Conservation (phyloP, 2,888 invertebrate genomes). For the Eupithecia vulgata region DNA sequence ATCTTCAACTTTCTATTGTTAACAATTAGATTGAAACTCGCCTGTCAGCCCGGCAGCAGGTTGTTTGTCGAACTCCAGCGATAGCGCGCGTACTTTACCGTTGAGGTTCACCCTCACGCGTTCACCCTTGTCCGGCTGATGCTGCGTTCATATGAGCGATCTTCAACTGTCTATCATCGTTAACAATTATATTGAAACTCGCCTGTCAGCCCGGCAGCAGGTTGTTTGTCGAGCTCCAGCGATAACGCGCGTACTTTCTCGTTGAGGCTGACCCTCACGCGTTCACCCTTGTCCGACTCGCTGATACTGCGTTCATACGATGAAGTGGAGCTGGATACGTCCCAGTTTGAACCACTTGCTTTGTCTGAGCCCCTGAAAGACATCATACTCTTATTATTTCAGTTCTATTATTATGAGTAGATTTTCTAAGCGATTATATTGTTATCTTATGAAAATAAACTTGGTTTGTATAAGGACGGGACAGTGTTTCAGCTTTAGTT, state of each 20-base stretch:
- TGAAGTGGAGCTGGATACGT: constrained; percentile 68
- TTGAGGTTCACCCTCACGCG: constrained; percentile 55
- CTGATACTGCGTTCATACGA: constrained; percentile 85
- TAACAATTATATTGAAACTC: constrained; percentile 13
- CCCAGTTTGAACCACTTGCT: constrained; percentile 70
- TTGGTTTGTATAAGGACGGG: too few species aligned
- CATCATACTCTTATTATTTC: background rate
- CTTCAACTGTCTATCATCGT: too few species aligned
- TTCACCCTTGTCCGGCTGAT: constrained; percentile 70
- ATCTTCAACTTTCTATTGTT: too few species aligned
- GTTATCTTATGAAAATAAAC: too few species aligned
- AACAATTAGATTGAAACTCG: constrained; percentile 28
- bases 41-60: constrained; percentile 62
- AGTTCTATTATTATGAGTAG: too few species aligned
- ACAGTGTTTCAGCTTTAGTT: too few species aligned
- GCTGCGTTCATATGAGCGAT: constrained; percentile 85
- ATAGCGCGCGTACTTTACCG: constrained; percentile 87
- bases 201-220: constrained; percentile 62
- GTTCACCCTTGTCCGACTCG: constrained; percentile 70
- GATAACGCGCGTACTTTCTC: constrained; percentile 88
- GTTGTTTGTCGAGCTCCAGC: constrained; percentile 87
- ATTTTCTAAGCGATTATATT: too few species aligned
- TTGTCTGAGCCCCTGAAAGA: constrained; percentile 22
- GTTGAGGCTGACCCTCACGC: constrained; percentile 54
- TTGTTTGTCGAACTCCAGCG: constrained; percentile 88